A percentile compares a stretch with the other conserved stretches of the same genome.
These are phyloP conservation scores for Zapornia atra DNA, from an alignment of 2,113 vertebrate genomes.

Conservation along the genomic window DNA sequence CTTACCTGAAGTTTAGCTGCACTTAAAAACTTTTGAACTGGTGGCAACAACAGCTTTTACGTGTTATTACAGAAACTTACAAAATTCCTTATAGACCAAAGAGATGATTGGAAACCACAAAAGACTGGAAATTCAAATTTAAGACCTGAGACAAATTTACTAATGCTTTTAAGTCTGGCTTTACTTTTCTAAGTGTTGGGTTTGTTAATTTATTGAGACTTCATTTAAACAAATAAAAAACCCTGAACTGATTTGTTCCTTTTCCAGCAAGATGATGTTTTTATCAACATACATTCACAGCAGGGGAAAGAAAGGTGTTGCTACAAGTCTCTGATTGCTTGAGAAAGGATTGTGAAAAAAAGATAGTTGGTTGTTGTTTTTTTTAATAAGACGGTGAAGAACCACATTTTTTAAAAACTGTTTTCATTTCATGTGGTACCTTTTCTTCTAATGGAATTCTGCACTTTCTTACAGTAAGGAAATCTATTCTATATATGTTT, in stretches of 20 bases:
- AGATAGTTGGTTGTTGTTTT: rapidly evolving
- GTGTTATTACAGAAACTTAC: not conserved
- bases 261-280: not conserved
- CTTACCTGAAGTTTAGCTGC: not conserved
- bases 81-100: not conserved
- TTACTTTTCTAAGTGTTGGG: not conserved
- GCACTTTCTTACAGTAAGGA: not conserved
- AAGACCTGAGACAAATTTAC: not conserved
- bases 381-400: not conserved
- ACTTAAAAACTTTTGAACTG: not conserved
- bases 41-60: not conserved
- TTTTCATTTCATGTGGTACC: not conserved
- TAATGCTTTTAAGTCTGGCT: not conserved
- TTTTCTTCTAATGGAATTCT: not conserved
- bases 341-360: not conserved
- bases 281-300: not conserved
- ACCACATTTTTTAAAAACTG: not conserved
- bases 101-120: not conserved
- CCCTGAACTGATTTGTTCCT: not conserved
- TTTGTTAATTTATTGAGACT: not conserved
- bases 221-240: not conserved
- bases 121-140: not conserved
- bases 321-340: not conserved
- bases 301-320: not conserved
- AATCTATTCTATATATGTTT: not conserved